phyloP scores from a whole-genome alignment of 1,140 invertebrate genomes.

The Tetramorium simillimum region DNA sequence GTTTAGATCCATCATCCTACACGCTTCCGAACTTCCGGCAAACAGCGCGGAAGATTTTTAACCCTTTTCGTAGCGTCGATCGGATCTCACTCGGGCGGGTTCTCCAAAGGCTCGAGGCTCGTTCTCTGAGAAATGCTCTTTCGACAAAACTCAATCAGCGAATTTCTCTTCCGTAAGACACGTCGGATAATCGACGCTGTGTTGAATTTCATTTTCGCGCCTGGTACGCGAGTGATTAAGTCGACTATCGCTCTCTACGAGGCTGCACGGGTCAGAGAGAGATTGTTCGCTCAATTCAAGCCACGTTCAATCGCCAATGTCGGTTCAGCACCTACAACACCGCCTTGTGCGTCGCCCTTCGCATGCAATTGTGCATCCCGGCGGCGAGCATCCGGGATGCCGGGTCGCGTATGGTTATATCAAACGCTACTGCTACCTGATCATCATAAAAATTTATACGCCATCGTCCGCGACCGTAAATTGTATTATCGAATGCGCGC shows the following conservation, averaged over 20 bases:
- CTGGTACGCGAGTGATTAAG: slow-evolving; percentile 43
- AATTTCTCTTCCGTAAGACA: not conserved
- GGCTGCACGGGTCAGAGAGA: slow-evolving; percentile 7
- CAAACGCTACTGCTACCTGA: slow-evolving; percentile 80
- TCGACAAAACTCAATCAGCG: not conserved
- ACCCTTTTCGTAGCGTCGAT: not conserved
- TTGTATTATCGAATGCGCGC: slow-evolving; percentile 83
- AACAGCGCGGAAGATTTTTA: not conserved
- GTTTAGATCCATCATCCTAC: not conserved
- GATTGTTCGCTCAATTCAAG: slow-evolving; percentile 79
- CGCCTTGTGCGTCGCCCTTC: slow-evolving; percentile 31
- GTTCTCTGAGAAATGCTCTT: not conserved
- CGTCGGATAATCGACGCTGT: not conserved
- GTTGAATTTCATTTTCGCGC: slow-evolving; percentile 54
- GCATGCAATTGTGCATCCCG: slow-evolving; percentile 77
- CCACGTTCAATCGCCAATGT: slow-evolving; percentile 68
- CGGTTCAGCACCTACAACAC: slow-evolving; percentile 43
- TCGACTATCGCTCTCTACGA: not conserved
- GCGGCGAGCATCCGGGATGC: slow-evolving; percentile 52
- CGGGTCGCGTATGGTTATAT: slow-evolving; percentile 73
- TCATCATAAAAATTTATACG: slow-evolving; percentile 85
- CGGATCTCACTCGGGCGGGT: not conserved
- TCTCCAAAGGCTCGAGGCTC: slow-evolving; percentile 3
- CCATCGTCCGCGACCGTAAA: slow-evolving; percentile 81
- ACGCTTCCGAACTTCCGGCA: not conserved